Conservation (phyloP, 2,797 vertebrate genomes). For the Erithacus rubecula region DNA sequence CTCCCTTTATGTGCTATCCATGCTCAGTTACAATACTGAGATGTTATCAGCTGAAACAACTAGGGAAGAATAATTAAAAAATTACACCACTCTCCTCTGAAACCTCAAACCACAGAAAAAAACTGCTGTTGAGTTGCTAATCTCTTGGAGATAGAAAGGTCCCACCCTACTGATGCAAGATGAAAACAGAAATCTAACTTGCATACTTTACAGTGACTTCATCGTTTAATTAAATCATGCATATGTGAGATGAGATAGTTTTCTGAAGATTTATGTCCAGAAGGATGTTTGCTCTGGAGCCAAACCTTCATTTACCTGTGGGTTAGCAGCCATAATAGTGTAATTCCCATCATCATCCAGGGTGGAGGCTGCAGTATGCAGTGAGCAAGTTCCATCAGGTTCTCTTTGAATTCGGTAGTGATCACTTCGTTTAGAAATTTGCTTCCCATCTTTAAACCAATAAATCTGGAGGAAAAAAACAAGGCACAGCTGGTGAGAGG, state of each 20-base stretch:
- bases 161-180: constrained; percentile 60
- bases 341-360: constrained; percentile 98
- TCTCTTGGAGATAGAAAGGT: constrained; percentile 18
- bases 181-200: constrained; percentile 40
- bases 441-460: constrained; percentile 99
- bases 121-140: constrained; percentile 4
- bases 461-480: constrained; percentile 82
- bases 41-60: constrained; percentile 27
- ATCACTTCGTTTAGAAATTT: constrained; percentile 95
- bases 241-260: constrained; percentile 12
- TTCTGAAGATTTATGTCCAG: background rate
- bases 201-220: constrained; percentile 2
- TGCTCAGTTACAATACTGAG: background rate
- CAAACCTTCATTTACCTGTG: constrained; percentile 80
- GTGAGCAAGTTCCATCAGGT: constrained; percentile 88
- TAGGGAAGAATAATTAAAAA: background rate
- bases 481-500: background rate
- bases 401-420: constrained; percentile 93
- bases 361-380: constrained; percentile 87
- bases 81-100: background rate
- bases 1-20: background rate
- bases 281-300: constrained; percentile 27
- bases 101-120: constrained; percentile 40
- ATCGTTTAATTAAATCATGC: constrained; percentile 45
- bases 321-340: constrained; percentile 94